A percentile compares a stretch with the other conserved stretches of the same genome.
Evolutionary conservation across 2,113 vertebrate genomes (phyloP).

Genomic region (Pygoscelis adeliae): DNA sequence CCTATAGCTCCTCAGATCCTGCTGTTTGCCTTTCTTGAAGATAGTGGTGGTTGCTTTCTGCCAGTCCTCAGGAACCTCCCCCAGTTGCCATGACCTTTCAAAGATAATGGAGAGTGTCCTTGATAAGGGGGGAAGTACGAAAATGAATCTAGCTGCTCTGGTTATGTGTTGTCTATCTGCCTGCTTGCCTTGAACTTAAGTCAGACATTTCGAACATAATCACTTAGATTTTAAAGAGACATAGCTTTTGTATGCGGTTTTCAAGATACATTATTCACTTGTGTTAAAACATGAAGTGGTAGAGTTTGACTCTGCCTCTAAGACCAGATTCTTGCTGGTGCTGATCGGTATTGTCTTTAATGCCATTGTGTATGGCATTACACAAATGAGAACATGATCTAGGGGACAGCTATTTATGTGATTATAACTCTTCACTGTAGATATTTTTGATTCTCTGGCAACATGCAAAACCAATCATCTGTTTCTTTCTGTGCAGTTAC

Average conservation of each 20-base stretch:
- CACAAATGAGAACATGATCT: background rate
- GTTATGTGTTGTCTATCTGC: background rate
- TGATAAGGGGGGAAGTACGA: background rate
- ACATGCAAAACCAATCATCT: background rate
- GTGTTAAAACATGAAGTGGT: background rate
- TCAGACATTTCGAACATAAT: background rate
- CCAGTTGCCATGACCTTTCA: background rate
- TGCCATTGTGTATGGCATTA: background rate
- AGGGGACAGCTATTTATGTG: background rate
- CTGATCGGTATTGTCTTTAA: background rate
- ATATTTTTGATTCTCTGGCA: background rate
- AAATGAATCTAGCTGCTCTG: background rate
- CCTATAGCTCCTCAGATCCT: background rate
- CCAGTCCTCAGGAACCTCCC: background rate
- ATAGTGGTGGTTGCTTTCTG: background rate
- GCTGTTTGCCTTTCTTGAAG: background rate
- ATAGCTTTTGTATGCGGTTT: background rate
- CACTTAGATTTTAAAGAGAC: background rate
- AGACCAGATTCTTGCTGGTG: background rate
- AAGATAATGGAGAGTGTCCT: background rate
- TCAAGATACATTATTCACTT: background rate
- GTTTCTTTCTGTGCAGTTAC: background rate
- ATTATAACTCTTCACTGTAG: background rate
- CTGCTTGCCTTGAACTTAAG: background rate
- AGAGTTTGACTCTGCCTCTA: background rate